Evolutionary conservation across 2,113 vertebrate genomes (phyloP).

Genomic region (Theropithecus gelada): DNA sequence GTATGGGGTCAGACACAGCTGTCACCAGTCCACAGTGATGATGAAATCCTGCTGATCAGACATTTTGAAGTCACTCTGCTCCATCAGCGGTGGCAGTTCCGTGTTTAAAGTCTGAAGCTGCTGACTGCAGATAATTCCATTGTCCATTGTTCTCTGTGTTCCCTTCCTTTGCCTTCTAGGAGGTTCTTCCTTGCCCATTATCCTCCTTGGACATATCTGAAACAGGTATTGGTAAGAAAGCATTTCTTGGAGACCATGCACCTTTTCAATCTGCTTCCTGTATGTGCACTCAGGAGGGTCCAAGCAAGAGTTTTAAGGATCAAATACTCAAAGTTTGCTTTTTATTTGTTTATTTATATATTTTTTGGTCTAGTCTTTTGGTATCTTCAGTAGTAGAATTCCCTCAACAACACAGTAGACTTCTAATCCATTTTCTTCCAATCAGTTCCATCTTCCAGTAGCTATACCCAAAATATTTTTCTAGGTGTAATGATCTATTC

Average conservation of each 20-base stretch:
- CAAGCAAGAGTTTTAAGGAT: background rate
- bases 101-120: background rate
- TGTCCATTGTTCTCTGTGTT: background rate
- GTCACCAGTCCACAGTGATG: background rate
- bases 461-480: background rate
- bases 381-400: background rate
- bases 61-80: background rate
- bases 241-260: background rate
- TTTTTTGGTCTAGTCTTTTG: background rate
- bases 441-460: background rate
- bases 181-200: background rate
- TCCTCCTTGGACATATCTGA: background rate
- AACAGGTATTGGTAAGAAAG: background rate
- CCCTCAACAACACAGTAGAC: background rate
- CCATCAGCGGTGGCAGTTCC: too few relatives aligned
- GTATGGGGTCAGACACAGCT: background rate
- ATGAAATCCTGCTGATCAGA: background rate
- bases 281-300: background rate
- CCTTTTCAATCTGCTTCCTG: background rate
- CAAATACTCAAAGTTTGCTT: background rate
- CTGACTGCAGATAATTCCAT: background rate
- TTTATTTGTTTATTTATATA: background rate
- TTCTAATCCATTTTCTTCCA: background rate
- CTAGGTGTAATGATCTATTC: background rate
- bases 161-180: background rate